These are phyloP conservation scores for Corythornis cristatus DNA, from an alignment of 2,113 vertebrate genomes.

Conservation along the genomic window DNA sequence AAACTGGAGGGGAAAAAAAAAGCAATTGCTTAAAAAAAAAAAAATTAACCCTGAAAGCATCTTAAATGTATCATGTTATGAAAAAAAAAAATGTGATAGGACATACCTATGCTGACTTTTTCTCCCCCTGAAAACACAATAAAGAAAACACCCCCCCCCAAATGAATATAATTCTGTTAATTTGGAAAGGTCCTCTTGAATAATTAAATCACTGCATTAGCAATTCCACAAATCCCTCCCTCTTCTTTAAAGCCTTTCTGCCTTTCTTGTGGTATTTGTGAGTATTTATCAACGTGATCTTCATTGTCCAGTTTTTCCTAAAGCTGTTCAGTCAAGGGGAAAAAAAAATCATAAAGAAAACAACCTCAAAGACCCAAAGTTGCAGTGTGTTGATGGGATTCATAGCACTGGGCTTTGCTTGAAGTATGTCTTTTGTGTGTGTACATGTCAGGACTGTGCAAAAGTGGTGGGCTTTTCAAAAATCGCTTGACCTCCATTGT, in stretches of 20 bases:
- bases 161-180: background rate
- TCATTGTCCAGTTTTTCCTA: slow-evolving; percentile 22
- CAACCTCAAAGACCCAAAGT: background rate
- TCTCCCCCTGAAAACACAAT: background rate
- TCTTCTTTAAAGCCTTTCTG: background rate
- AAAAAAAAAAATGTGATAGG: slow-evolving; percentile 20
- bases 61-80: background rate
- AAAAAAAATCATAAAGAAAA: background rate
- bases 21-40: background rate
- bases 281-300: background rate
- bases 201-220: background rate
- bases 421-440: slow-evolving; percentile 9
- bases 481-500: slow-evolving; percentile 62
- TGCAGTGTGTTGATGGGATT: background rate
- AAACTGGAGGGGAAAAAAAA: background rate
- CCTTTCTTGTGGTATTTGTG: background rate
- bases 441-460: background rate
- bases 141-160: background rate
- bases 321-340: background rate
- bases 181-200: background rate
- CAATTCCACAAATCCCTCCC: background rate
- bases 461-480: slow-evolving; percentile 64
- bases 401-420: background rate
- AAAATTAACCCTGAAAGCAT: background rate
- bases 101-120: slow-evolving; percentile 25